Conservation (phyloP, 2,888 invertebrate genomes). For the Poecilus cupreus region DNA sequence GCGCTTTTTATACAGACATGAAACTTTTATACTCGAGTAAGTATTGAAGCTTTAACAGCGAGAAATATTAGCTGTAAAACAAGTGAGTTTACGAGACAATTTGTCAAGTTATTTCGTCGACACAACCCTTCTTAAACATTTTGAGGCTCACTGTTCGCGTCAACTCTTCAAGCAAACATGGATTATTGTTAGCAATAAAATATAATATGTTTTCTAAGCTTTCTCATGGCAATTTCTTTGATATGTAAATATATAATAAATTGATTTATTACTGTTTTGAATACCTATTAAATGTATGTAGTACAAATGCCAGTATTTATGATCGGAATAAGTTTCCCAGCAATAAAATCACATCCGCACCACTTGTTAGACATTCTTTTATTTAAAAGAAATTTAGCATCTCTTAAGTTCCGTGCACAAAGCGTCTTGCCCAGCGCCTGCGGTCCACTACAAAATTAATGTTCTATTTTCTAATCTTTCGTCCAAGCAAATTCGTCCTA, state of each 20-base stretch:
- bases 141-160: not conserved
- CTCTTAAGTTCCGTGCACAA: too few relatives aligned
- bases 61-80: slow-evolving; percentile 43
- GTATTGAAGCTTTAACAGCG: slow-evolving; percentile 34
- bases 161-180: not conserved
- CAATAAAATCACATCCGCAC: too few relatives aligned
- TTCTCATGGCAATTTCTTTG: not conserved
- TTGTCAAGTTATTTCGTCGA: slow-evolving; percentile 17
- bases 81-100: slow-evolving; percentile 39
- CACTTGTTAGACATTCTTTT: too few relatives aligned
- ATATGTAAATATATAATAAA: too few relatives aligned
- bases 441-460: too few relatives aligned
- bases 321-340: too few relatives aligned
- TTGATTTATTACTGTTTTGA: not conserved
- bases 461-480: too few relatives aligned
- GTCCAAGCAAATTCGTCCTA: too few relatives aligned
- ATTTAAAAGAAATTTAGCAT: too few relatives aligned
- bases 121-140: not conserved
- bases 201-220: not conserved
- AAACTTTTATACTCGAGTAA: slow-evolving; percentile 15
- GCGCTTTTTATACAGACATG: slow-evolving; percentile 16
- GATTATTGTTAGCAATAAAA: not conserved
- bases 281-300: slow-evolving; percentile 14
- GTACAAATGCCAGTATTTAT: too few relatives aligned
- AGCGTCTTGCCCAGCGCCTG: too few relatives aligned